These are phyloP conservation scores for Tricholauxania praeusta DNA, from an alignment of 2,888 invertebrate genomes.

Conservation along the genomic window DNA sequence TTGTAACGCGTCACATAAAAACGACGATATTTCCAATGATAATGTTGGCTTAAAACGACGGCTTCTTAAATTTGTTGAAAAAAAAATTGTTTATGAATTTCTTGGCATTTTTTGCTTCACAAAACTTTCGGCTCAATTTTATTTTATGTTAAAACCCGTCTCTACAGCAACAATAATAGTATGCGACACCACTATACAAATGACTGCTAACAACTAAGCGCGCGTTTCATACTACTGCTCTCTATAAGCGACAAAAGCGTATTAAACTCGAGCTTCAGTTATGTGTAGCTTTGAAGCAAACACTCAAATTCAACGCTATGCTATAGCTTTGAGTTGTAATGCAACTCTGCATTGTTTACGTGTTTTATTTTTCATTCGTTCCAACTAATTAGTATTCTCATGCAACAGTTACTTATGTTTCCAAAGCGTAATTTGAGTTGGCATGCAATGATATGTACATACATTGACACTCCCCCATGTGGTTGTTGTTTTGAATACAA, in stretches of 20 bases:
- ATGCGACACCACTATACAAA: background rate
- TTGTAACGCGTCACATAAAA: background rate
- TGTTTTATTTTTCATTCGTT: constrained; percentile 31
- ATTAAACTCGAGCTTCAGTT: constrained; percentile 45
- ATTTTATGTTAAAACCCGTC: background rate
- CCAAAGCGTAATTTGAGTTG: background rate
- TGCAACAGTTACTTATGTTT: constrained; percentile 17
- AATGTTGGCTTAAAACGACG: no score
- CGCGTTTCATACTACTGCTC: constrained; percentile 18
- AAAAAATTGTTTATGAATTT: background rate
- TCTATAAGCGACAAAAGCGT: constrained; percentile 48
- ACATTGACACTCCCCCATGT: constrained; percentile 14
- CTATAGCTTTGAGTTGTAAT: no score
- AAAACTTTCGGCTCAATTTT: background rate
- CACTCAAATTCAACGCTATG: background rate
- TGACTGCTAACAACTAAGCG: constrained; percentile 24
- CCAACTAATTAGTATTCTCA: background rate
- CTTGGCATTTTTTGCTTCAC: background rate
- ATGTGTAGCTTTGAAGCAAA: constrained; percentile 46
- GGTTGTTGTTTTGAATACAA: background rate
- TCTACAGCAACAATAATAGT: background rate
- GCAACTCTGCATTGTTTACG: background rate
- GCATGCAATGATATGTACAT: constrained; percentile 9
- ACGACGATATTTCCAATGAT: no score
- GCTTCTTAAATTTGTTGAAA: no score